Conservation (phyloP, 2,888 invertebrate genomes). For the Melangyna quadrimaculata region DNA sequence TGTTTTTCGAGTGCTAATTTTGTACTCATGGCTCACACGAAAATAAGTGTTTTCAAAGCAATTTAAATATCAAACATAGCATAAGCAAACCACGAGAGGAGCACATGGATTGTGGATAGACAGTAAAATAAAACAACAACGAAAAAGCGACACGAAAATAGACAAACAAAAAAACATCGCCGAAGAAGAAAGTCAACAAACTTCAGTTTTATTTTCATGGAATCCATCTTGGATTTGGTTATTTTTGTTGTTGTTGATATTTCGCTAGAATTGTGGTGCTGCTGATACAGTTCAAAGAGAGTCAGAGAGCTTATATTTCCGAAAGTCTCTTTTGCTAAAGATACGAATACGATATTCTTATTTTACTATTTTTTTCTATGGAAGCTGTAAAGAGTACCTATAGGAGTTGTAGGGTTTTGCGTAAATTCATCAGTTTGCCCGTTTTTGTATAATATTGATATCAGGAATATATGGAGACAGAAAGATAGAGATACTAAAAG, state of each 20-base stretch:
- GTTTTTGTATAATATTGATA: background rate
- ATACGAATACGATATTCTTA: background rate
- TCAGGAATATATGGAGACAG: background rate
- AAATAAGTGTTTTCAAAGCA: conserved; percentile 56
- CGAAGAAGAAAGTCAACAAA: conserved; percentile 67
- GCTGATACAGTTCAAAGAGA: conserved; percentile 39
- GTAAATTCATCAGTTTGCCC: background rate
- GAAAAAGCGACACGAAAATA: background rate
- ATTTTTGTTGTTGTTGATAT: background rate
- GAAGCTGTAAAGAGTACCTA: background rate
- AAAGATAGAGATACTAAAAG: conserved; percentile 7
- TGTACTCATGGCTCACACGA: conserved; percentile 63
- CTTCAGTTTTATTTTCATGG: conserved; percentile 31
- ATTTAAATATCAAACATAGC: conserved; percentile 68
- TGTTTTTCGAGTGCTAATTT: conserved; percentile 55
- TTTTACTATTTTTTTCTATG: background rate
- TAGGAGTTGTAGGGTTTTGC: background rate
- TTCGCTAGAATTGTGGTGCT: background rate
- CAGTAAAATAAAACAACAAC: background rate
- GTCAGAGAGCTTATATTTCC: conserved; percentile 26
- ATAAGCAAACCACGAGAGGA: conserved; percentile 24
- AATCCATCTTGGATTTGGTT: conserved; percentile 60
- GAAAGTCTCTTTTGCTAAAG: conserved; percentile 9
- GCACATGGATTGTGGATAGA: background rate
- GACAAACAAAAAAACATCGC: conserved; percentile 36